phyloP scores from a whole-genome alignment of 1,140 invertebrate genomes.

The Drosophila eugracilis region DNA sequence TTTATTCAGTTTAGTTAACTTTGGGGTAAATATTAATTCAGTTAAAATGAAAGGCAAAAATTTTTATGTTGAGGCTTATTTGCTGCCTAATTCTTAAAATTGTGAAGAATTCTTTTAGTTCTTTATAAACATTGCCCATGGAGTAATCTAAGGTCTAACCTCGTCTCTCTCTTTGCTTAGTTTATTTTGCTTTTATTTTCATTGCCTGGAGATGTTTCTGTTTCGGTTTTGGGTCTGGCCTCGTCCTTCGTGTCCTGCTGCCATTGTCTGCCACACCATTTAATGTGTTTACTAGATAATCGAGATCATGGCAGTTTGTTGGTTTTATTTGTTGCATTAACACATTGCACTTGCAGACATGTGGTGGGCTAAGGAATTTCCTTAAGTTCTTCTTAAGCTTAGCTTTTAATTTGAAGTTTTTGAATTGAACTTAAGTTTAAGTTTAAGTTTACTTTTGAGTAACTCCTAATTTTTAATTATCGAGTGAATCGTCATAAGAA shows the following conservation, averaged over 20 bases:
- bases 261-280: slow-evolving; percentile 77
- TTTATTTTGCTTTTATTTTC: background rate
- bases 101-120: background rate
- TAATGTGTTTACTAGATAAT: slow-evolving; percentile 82
- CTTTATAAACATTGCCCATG: background rate
- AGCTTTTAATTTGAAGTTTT: background rate
- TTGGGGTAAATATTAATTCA: no score
- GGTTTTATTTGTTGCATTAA: slow-evolving; percentile 64
- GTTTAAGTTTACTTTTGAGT: background rate
- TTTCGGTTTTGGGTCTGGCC: slow-evolving; percentile 1
- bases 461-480: slow-evolving; percentile 3
- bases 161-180: background rate
- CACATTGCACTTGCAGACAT: slow-evolving; percentile 35
- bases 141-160: background rate
- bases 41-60: no score
- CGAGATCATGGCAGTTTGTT: slow-evolving; percentile 66
- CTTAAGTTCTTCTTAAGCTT: slow-evolving; percentile 4
- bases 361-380: slow-evolving; percentile 2
- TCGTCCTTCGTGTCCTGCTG: slow-evolving; percentile 21
- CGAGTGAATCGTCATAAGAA: slow-evolving; percentile 4
- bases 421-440: no score
- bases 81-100: no score
- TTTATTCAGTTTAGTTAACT: no score
- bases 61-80: no score
- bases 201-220: slow-evolving; percentile 36